Conservation (phyloP, 2,797 vertebrate species). For the Lycodopsis pacificus region DNA sequence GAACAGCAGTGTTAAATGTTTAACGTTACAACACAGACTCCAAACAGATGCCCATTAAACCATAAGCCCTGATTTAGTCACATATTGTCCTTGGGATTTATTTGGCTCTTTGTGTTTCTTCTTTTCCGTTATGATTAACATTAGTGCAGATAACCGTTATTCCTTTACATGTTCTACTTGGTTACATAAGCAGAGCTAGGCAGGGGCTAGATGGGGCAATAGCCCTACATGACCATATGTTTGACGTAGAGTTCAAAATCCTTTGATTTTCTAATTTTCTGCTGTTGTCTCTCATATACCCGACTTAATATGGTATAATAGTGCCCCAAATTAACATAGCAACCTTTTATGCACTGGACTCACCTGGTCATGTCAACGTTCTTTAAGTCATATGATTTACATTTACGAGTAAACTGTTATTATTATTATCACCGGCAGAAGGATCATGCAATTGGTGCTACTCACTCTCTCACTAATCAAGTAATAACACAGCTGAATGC, state of each 20-base stretch:
- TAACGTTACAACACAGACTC: neutral
- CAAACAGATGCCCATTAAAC: conserved; percentile 3
- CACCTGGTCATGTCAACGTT: neutral
- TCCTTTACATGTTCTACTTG: neutral
- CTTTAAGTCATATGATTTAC: neutral
- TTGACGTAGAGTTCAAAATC: neutral
- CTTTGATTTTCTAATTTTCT: neutral
- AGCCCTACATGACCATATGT: neutral
- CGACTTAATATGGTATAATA: neutral
- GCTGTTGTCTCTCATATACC: neutral
- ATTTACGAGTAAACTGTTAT: neutral
- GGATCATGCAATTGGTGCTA: too few relatives aligned
- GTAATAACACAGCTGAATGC: too few relatives aligned
- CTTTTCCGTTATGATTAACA: neutral
- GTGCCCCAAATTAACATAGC: neutral
- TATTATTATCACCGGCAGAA: neutral
- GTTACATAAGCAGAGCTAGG: neutral
- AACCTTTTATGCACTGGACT: neutral
- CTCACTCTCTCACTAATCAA: too few relatives aligned
- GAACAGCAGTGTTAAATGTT: neutral
- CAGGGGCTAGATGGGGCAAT: neutral
- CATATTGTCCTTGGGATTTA: conserved; percentile 12
- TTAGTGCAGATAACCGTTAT: conserved; percentile 1
- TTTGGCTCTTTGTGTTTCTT: conserved; percentile 8
- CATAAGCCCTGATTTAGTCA: neutral